Evolutionary conservation across 1,140 invertebrate species (phyloP), one percentile per base, ranked within the genome.

Genomic region (Batillaria attramentaria): DNA sequence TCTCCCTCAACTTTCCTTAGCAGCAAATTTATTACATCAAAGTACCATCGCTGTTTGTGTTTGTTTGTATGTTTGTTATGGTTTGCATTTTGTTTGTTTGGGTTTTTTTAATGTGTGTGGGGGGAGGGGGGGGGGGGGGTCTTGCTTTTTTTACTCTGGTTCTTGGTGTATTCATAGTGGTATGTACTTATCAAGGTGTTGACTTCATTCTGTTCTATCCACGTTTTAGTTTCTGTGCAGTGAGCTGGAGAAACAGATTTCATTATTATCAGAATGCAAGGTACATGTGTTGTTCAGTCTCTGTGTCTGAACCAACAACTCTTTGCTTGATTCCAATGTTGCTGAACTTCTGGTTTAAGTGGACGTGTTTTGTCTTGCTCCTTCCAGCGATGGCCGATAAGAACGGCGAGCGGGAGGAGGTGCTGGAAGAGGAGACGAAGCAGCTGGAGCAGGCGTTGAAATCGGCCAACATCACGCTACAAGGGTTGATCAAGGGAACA

Each of bases 331-430:
- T 46, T 20, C 28, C n/a, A 37, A 35, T 80, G 37, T 54, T 6
- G 0, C 20, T 76, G 33, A 31, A 68, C 6, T 50, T 43, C 54
- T 39, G n/a, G 8, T 42, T 50, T 72, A 13, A 35, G 16, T 3
- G 20, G 24, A 41, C 31, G 24, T 70, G 1, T 69, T 70, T 20
- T 16, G 2, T 31, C 62, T 28, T 65, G 42, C 37, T 68, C 35
- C n/a, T n/a, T n/a, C 37, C 78, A 33, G 78, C 28, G 62, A 66
- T 85, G 82, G 54, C 73, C 83, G 87, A 83, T 76, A 86, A 86
- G 78, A 85, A 86, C 80, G 85, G 87, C 46, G 83, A 84, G 39
- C 65, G 65, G 28, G 78, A 75, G 18, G 81, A 79, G 24, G 31
- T 85, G 75, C 78, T 74, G n/a, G 84, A 85, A 28, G 82, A 85